Conservation (phyloP, 2,797 vertebrate genomes). For the Pseudomugil tenellus region DNA sequence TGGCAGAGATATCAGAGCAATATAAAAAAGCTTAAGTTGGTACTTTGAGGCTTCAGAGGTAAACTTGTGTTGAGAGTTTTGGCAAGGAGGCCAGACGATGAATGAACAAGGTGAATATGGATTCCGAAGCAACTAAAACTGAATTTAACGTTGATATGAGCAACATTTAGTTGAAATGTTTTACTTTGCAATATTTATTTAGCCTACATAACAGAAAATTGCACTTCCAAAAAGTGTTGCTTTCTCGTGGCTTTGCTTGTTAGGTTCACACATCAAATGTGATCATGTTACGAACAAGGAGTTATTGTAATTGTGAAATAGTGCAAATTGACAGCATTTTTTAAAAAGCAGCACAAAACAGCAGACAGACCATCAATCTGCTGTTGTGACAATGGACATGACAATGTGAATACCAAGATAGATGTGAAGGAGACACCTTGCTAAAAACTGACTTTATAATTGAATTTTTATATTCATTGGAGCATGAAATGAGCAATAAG, state of each 20-base stretch:
- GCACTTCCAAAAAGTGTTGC: background rate
- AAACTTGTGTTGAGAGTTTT: conserved; percentile 30
- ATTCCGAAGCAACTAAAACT: background rate
- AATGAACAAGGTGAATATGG: background rate
- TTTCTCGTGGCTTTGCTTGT: background rate
- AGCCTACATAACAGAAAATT: background rate
- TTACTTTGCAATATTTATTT: background rate
- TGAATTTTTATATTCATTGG: too few relatives aligned
- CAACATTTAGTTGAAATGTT: background rate
- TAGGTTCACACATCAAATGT: too few relatives aligned
- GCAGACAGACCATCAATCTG: too few relatives aligned
- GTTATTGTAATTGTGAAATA: too few relatives aligned
- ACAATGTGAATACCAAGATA: too few relatives aligned
- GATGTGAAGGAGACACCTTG: too few relatives aligned
- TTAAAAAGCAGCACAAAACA: too few relatives aligned
- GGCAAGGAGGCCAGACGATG: conserved; percentile 15
- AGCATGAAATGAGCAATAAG: too few relatives aligned
- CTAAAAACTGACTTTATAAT: too few relatives aligned
- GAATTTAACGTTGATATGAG: background rate
- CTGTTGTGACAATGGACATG: too few relatives aligned
- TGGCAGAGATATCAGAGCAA: conserved; percentile 57
- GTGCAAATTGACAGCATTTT: too few relatives aligned
- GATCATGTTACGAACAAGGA: too few relatives aligned
- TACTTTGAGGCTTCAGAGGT: conserved; percentile 29
- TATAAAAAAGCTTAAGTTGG: conserved; percentile 59